Percentiles rank a stretch among this genome's conserved stretches.
Evolutionary conservation across 2,797 vertebrate species (phyloP).

Genomic region (Champsocephalus esox): DNA sequence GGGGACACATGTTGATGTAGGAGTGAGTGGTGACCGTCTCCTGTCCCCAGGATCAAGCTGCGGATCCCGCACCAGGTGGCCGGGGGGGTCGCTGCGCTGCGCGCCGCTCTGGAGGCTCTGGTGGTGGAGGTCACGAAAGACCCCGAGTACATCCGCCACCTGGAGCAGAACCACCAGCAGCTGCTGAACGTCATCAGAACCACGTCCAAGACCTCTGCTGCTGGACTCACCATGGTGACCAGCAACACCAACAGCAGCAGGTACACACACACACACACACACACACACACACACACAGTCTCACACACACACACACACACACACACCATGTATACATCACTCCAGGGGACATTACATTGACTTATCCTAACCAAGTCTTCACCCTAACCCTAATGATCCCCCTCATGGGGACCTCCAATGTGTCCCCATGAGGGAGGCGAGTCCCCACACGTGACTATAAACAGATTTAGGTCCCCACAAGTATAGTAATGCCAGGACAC

Average conservation of each 20-base stretch:
- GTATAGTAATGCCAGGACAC: no score
- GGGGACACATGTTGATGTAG: no score
- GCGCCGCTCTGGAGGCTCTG: constrained; percentile 91
- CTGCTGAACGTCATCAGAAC: constrained; percentile 90
- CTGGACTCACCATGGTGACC: constrained; percentile 88
- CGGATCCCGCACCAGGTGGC: constrained; percentile 85
- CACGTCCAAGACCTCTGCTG: constrained; percentile 88
- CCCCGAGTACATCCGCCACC: constrained; percentile 85
- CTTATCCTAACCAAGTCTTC: no score
- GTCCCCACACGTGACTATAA: no score
- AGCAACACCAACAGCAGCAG: constrained; percentile 81
- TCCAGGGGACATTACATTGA: no score
- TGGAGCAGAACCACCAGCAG: constrained; percentile 86
- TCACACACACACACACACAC: no score
- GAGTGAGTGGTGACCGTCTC: not conserved
- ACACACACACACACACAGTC: not conserved
- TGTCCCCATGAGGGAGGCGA: no score
- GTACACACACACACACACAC: not conserved
- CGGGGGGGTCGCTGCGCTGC: constrained; percentile 86
- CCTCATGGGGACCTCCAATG: no score
- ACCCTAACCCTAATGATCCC: no score
- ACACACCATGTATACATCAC: not conserved
- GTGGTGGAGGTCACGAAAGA: constrained; percentile 94
- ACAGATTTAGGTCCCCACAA: no score
- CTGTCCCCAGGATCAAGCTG: constrained; percentile 90